Evolutionary conservation across 2,888 invertebrate species (phyloP), one percentile per base, ranked within the genome.

Genomic region (Zelleria hepariella): DNA sequence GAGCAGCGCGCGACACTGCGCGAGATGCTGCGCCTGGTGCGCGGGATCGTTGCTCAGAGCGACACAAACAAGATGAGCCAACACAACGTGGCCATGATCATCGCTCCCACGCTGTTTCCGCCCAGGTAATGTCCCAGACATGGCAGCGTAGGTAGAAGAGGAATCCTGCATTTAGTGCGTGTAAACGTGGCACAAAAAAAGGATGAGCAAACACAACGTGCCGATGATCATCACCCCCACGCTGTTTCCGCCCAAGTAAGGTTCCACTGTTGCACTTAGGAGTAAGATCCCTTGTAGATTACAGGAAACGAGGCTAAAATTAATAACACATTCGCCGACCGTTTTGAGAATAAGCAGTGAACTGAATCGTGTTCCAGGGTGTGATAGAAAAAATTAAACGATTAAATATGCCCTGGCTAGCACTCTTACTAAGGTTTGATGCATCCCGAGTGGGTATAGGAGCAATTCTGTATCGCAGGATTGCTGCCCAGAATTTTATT

Each of bases 161-260:
- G 94, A 63, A 80, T 98, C 65, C 82, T 98, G 66, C 90, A 91
- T n/a, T 95, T 97, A 69, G 92, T 96, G 65, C 91, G 92, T 58
- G 90, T 92, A 69, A 92, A 98, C 58, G 92, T 94, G 2, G 91
- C 92, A 90, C 66, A 84, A 90, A 66, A 98, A 98, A 83, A 94
- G 96, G 85, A 98, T 98, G 98, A 94, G 93, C 68, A 91, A 95
- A 63, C 95, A 96, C 77, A 98, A 97, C 77, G 96, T 98, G 48
- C 95, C 97, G 32, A 97, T 97, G 93, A 97, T 98, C 68, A 95
- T 97, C 66, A 97, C 97, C 18, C 98, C 98, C n/a, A 96, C 98
- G 59, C 91, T 98, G 67, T 96, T 96, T 75, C 94, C 95, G 62
- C 95, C 95, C 65, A 92, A 93, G 80, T 93, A 62, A 52, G 75